A percentile compares a stretch with the other conserved stretches of the same genome.
Conservation (phyloP, 2,888 invertebrate species). For the Notodonta ziczac region DNA sequence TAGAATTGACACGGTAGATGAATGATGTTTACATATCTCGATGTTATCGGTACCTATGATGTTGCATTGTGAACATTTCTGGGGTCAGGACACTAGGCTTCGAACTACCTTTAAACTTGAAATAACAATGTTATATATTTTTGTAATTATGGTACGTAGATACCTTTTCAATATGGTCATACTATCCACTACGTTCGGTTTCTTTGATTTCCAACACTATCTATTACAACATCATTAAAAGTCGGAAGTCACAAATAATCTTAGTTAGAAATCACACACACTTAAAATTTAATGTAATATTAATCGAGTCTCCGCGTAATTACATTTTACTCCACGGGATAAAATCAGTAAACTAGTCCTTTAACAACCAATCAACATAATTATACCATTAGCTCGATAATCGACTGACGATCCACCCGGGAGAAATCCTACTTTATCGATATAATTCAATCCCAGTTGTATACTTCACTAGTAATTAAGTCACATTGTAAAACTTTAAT, state of each 20-base stretch:
- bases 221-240: not conserved
- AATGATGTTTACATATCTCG: too few relatives aligned
- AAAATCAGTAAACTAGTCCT: slow-evolving; percentile 34
- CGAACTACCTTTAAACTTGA: too few relatives aligned
- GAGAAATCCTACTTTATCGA: slow-evolving; percentile 41
- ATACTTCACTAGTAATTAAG: slow-evolving; percentile 65
- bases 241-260: slow-evolving; percentile 9
- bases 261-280: slow-evolving; percentile 11
- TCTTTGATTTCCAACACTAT: not conserved
- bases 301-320: slow-evolving; percentile 24
- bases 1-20: too few relatives aligned
- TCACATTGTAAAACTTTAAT: slow-evolving; percentile 41
- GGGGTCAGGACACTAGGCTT: too few relatives aligned
- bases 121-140: too few relatives aligned
- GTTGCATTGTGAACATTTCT: too few relatives aligned
- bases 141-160: too few relatives aligned
- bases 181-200: too few relatives aligned
- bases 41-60: too few relatives aligned
- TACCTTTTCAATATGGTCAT: too few relatives aligned
- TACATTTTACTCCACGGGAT: slow-evolving; percentile 23
- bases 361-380: slow-evolving; percentile 45
- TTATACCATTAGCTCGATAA: slow-evolving; percentile 46
- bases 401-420: slow-evolving; percentile 22
- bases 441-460: slow-evolving; percentile 41
- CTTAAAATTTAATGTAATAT: slow-evolving; percentile 22